A percentile compares a stretch with the other conserved stretches of the same genome.
Evolutionary conservation across 2,888 invertebrate species (phyloP).

Genomic region (Tenthredo scrophulariae): DNA sequence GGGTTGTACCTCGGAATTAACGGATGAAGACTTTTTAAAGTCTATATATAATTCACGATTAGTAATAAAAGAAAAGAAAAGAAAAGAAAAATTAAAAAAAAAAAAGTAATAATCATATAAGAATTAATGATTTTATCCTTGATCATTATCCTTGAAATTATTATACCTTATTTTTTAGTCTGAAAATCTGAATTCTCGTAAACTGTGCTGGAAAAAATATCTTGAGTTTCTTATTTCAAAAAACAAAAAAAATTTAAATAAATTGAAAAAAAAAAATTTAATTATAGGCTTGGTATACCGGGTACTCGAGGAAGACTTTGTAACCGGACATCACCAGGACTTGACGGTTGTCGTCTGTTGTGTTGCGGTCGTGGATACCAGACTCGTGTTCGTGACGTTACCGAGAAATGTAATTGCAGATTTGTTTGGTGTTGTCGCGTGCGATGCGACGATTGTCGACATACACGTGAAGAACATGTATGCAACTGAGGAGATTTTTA

Average conservation of each 20-base stretch:
- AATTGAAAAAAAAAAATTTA: not conserved
- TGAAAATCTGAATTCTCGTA: too few species aligned
- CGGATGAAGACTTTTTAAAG: not conserved
- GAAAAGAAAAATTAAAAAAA: too few species aligned
- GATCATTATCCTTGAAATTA: too few species aligned
- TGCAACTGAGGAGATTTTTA: constrained; percentile 84
- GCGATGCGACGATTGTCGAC: constrained; percentile 90
- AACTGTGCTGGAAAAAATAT: too few species aligned
- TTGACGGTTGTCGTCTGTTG: constrained; percentile 92
- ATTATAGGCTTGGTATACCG: constrained; percentile 86
- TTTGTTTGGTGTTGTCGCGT: constrained; percentile 96
- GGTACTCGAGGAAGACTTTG: constrained; percentile 92
- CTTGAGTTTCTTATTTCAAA: too few species aligned
- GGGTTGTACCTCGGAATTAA: constrained; percentile 9
- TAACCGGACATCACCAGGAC: constrained; percentile 90
- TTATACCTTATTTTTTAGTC: too few species aligned
- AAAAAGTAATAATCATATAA: too few species aligned
- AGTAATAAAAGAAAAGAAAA: too few species aligned
- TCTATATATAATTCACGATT: constrained; percentile 9
- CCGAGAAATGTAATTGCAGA: constrained; percentile 93
- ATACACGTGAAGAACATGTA: constrained; percentile 90
- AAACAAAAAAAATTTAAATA: too few species aligned
- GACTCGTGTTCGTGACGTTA: constrained; percentile 89
- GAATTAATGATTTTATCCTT: too few species aligned
- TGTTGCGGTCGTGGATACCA: constrained; percentile 95